phyloP scores from a whole-genome alignment of 2,888 invertebrate species.

The Ormyrus labotus region DNA sequence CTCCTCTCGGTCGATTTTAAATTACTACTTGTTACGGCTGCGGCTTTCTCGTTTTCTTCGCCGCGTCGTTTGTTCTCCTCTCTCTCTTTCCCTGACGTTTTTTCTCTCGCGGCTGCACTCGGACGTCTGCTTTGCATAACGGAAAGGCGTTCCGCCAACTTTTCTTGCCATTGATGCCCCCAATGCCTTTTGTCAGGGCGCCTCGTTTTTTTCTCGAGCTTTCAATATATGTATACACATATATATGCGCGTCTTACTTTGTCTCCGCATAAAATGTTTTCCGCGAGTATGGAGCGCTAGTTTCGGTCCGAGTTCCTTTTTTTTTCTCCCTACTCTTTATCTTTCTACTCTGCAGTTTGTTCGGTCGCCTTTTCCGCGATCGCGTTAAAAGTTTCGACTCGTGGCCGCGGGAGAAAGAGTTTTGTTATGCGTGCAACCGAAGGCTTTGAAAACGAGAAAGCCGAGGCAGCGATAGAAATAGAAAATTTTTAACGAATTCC shows the following conservation, averaged over 20 bases:
- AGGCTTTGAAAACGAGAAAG: not conserved
- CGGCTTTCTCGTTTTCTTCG: not conserved
- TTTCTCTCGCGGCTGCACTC: too few species aligned
- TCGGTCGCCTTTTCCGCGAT: too few species aligned
- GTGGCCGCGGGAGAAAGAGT: not conserved
- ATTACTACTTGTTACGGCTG: slow-evolving; percentile 21
- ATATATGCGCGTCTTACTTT: not conserved
- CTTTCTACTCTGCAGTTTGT: too few species aligned
- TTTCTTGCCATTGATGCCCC: not conserved
- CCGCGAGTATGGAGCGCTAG: not conserved
- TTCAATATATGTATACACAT: too few species aligned
- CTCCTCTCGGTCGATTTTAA: slow-evolving; percentile 11
- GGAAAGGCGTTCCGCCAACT: not conserved
- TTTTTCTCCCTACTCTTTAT: too few species aligned
- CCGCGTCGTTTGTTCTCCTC: not conserved
- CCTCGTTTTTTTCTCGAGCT: not conserved
- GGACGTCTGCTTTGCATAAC: not conserved
- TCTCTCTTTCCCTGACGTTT: too few species aligned
- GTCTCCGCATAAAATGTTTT: slow-evolving; percentile 1
- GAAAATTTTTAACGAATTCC: too few species aligned
- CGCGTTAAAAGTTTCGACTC: not conserved
- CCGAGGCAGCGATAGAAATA: not conserved
- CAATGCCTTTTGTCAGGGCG: not conserved
- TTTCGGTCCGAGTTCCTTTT: too few species aligned
- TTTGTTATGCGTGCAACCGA: not conserved